phyloP scores from a whole-genome alignment of 2,797 vertebrate species.

The Hypotaenidia okinawae region DNA sequence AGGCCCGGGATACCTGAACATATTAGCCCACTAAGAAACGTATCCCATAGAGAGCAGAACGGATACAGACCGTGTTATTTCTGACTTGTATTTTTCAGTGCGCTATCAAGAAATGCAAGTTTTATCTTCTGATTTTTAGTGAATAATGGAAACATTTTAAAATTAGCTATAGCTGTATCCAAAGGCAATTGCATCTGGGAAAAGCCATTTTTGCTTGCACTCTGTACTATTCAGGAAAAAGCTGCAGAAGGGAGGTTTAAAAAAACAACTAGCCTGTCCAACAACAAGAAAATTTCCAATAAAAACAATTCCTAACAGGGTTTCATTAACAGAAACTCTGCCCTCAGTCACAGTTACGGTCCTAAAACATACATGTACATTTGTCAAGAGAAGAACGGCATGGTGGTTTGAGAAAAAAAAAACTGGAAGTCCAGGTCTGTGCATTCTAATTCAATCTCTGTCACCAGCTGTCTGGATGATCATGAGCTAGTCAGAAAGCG shows the following conservation, averaged over 20 bases:
- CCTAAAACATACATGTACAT: not conserved
- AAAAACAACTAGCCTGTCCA: not conserved
- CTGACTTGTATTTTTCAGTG: not conserved
- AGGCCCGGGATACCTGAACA: not conserved
- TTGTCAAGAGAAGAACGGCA: not conserved
- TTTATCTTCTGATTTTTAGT: not conserved
- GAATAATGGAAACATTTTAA: not conserved
- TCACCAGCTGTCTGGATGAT: not conserved
- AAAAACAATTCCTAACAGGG: not conserved
- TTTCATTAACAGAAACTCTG: not conserved
- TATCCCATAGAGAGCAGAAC: not conserved
- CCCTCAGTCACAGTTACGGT: not conserved
- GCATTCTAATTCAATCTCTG: slow-evolving; percentile 3
- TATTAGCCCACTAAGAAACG: not conserved
- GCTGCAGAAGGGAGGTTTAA: not conserved
- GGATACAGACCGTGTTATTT: not conserved
- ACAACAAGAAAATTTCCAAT: not conserved
- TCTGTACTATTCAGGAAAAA: not conserved
- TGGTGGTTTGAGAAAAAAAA: not conserved
- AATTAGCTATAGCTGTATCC: not conserved
- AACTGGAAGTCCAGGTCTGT: not conserved
- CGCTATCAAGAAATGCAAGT: not conserved
- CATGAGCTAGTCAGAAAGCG: slow-evolving; percentile 7
- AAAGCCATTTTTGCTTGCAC: not conserved
- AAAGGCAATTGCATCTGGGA: not conserved